Conservation (phyloP, 2,888 invertebrate species). For the Phengaris alcon region DNA sequence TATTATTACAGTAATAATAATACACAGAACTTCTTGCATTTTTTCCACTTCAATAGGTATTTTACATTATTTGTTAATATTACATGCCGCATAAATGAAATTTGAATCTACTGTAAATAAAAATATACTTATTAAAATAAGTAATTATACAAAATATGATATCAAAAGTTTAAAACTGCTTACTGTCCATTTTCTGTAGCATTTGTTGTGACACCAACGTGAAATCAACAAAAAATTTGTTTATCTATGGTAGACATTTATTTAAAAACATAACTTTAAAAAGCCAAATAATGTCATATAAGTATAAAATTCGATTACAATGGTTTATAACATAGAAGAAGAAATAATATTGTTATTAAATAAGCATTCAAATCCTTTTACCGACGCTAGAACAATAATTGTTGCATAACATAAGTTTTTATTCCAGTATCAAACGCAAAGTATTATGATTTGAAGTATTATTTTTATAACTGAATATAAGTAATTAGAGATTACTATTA, state of each 20-base stretch:
- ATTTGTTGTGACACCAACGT: background rate
- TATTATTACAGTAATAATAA: no score
- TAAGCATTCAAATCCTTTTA: background rate
- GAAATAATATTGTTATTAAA: background rate
- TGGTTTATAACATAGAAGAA: background rate
- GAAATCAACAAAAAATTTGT: no score
- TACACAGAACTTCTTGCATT: no score
- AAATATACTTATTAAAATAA: background rate
- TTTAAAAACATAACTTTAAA: background rate
- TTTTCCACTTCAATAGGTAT: background rate
- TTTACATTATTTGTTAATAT: background rate
- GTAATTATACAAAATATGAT: background rate
- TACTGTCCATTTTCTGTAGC: slow-evolving; percentile 4
- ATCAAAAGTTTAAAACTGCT: background rate
- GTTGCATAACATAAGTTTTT: background rate
- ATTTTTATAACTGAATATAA: background rate
- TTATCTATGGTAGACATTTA: background rate
- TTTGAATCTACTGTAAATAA: background rate
- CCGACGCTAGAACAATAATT: background rate
- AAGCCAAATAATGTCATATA: background rate
- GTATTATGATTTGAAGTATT: slow-evolving; percentile 10
- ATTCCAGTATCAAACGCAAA: background rate
- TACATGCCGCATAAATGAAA: background rate
- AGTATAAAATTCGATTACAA: background rate
- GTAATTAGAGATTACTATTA: background rate